Evolutionary conservation across 2,797 vertebrate species (phyloP), one percentile per base, ranked within the genome.

Genomic region (Crotalus adamanteus): DNA sequence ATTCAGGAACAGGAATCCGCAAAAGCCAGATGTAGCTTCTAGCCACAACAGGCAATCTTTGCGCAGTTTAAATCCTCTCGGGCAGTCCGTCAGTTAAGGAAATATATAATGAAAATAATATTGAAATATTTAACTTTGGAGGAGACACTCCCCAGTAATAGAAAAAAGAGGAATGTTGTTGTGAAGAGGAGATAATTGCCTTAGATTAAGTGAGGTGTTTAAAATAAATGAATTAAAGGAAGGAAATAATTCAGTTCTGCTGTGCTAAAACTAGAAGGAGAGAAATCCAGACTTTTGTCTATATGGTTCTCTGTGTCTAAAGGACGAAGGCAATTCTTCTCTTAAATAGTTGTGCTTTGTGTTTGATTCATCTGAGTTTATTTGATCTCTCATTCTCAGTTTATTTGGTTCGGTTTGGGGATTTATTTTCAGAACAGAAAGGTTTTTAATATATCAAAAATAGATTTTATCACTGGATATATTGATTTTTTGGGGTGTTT

Each of bases 101-200:
- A 60, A 63, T n/a, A 26, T 2, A 3, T 59, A 53, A 11, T 7
- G 86, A 42, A 28, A 55, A 6, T 3, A 0, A 91, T 16, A 14
- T 37, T 3, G 0, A 89, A 69, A 57, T 91, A 0, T 37, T 86
- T 65, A 14, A 65, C n/a, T 73, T 1, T 69, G 51, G 73, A 13
- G 63, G 16, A 0, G 55, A 57, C 18, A 3, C 55, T 86, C 7
- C 57, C 65, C 37, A 22, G 22, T 31, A 2, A n/a, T 13, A 25
- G 69, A 90, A 0, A 13, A 25, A 86, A 90, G 0, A 13, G 14
- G 2, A 1, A 63, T 11, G 55, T 16, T 31, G 55, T 7, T 51
- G 16, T 47, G 47, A 20, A 12, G 18, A 18, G n/a, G 92, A 69
- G 37, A 57, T 16, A 59, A 56, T 61, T 88, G 51, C 12, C 25